Conservation (phyloP, 2,888 invertebrate species). For the Nomada hirtipes region DNA sequence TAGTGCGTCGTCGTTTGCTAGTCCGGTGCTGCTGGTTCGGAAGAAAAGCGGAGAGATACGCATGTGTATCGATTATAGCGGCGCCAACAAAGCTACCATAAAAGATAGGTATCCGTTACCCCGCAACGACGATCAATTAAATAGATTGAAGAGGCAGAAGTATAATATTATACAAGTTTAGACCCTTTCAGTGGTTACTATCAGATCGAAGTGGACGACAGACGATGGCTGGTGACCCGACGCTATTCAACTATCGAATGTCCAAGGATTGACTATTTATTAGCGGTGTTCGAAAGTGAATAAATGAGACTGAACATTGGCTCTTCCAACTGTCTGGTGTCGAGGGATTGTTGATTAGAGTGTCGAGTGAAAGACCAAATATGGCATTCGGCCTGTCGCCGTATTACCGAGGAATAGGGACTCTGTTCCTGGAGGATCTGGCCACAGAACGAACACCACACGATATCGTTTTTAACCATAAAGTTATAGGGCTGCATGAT, state of each 20-base stretch:
- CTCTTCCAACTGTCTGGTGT: no score
- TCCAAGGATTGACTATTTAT: no score
- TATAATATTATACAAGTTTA: conserved; percentile 28
- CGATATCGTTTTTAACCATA: conserved; percentile 43
- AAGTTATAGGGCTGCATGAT: neutral
- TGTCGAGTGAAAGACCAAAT: no score
- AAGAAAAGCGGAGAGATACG: conserved; percentile 32
- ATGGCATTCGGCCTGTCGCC: no score
- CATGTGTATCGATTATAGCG: conserved; percentile 49
- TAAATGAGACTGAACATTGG: no score
- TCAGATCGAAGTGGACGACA: conserved; percentile 5
- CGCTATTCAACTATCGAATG: no score
- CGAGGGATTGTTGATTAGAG: no score
- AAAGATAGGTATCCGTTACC: conserved; percentile 40
- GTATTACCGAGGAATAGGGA: no score
- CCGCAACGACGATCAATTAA: conserved; percentile 43
- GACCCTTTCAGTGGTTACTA: conserved; percentile 36
- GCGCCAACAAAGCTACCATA: conserved; percentile 31
- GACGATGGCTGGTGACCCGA: no score
- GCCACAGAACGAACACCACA: conserved; percentile 38
- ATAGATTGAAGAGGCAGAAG: conserved; percentile 14
- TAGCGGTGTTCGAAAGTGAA: no score
- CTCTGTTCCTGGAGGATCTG: no score
- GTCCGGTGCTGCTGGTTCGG: conserved; percentile 42
- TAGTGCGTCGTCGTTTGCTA: conserved; percentile 38